Conservation (phyloP, 1,140 invertebrate species). For the Acromyrmex heyeri region DNA sequence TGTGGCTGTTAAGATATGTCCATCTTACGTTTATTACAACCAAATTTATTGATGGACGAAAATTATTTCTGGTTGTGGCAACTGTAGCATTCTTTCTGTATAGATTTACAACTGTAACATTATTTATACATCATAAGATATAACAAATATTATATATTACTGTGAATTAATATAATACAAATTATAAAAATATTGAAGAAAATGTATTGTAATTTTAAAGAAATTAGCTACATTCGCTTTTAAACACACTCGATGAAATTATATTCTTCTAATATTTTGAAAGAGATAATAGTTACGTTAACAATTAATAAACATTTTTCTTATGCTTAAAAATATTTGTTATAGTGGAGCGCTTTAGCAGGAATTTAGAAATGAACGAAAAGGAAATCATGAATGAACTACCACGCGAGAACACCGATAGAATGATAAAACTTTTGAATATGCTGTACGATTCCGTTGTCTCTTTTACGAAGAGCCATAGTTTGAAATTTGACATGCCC, state of each 20-base stretch:
- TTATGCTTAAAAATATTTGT: constrained; percentile 4
- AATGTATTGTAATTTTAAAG: background rate
- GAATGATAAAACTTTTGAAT: constrained; percentile 86
- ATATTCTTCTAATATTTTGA: background rate
- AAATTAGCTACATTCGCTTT: background rate
- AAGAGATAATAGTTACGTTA: background rate
- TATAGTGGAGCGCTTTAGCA: constrained; percentile 85
- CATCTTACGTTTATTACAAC: too few species aligned
- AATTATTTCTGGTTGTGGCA: too few species aligned
- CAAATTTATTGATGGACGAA: too few species aligned
- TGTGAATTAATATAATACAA: constrained; percentile 11
- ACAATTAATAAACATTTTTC: constrained; percentile 9
- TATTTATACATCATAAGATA: constrained; percentile 6
- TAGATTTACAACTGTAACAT: background rate
- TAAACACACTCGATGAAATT: background rate
- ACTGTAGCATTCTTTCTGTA: too few species aligned
- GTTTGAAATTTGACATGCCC: constrained; percentile 88
- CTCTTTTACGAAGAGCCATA: constrained; percentile 88
- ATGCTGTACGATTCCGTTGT: constrained; percentile 87
- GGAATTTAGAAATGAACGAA: constrained; percentile 86
- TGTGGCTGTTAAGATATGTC: too few species aligned
- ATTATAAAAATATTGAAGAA: constrained; percentile 19
- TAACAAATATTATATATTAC: constrained; percentile 8
- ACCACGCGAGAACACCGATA: constrained; percentile 86
- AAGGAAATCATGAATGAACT: constrained; percentile 86